Base-by-base conservation (phyloP, 2,113 vertebrate species). In the Microcebus murinus region DNA sequence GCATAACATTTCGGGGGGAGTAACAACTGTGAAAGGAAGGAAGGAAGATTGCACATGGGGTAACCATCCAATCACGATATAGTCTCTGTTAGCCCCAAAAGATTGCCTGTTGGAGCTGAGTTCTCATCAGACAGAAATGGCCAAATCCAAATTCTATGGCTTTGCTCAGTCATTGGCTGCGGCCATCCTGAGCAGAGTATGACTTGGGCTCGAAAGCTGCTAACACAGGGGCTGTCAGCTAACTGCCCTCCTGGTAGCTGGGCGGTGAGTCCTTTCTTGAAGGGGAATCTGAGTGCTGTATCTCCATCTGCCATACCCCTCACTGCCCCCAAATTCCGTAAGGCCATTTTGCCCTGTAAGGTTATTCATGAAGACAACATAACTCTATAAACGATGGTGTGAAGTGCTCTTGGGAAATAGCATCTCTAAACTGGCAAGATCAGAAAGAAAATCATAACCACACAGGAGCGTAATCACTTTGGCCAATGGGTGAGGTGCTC, bases 401-500 rank as follows among this genome's bases (percentile, higher is more conserved):
- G 63, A 96, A 15, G 3, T 81, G n/a, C 79, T 86, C 86, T 93
- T 77, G 48, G n/a, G 91, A 83, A 94, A 84, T 5, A 63, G 31
- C 90, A 90, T 61, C 71, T 95, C 68, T 90, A 93, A 92, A 95
- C 86, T 90, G 27, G 34, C 76, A 71, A 90, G 90, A 39, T 93
- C 94, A 80, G 82, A 71, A 96, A 87, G 80, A 90, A 84, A 96
- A 93, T 90, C 68, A 55, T 10, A 48, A 70, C 9, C 63, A 70
- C 21, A 79, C 31, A 36, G 67, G 77, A 86, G 86, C 45, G 36
- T 29, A 59, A 29, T 17, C 42, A 55, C 57, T 91, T 18, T 92
- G 55, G 34, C 52, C 95, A 65, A 94, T 89, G 29, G 11, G 10
- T 45, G 70, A 98, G 68, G 48, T 91, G 90, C 57, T 96, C 96